Base-by-base conservation (phyloP, 2,797 vertebrate species). In the Limnodromus scolopaceus region DNA sequence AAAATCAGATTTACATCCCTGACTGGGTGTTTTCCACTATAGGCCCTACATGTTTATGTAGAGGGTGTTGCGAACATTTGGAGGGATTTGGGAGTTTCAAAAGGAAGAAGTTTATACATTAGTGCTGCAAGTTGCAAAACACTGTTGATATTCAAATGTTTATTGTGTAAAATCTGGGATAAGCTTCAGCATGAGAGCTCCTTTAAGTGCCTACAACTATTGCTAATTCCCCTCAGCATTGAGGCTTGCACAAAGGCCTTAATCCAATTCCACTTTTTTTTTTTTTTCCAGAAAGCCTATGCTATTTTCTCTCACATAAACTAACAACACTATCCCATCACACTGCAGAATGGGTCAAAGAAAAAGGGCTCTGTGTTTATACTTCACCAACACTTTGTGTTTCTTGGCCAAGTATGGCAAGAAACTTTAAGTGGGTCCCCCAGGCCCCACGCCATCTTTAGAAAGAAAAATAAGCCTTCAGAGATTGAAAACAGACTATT, bases 61-160 rank as follows among this genome's bases (percentile, higher is more conserved):
- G 98, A 98, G 97, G 98, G 98, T 97, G 98, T 96, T 98, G 97
- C 95, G 92, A 98, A 98, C 98, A 98, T 99, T 99, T 98, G 97
- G 98, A 98, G 98, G 98, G 99, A 99, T 99, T 99, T 98, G 97
- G 96, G 97, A 98, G 98, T 99, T 98, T 99, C 98, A 99, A 99
- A 99, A 99, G 99, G 98, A 98, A 99, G 98, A 99, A 99, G 99
- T 99, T 99, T 99, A 99, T 99, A 99, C 99, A 99, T 99, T 99
- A 99, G 99, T 99, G 98, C 98, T 98, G 99, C 99, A 98, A 99
- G 99, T 99, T 99, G 99, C 99, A 99, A 99, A 99, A 99, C 99
- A 99, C 99, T 99, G 99, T 99, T 99, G 99, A 99, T 99, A 99
- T 99, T 99, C 99, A 99, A 99, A 99, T 99, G 99, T 99, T 99